Evolutionary conservation across 2,888 invertebrate genomes (phyloP).

Genomic region (Malthinus flaveolus): DNA sequence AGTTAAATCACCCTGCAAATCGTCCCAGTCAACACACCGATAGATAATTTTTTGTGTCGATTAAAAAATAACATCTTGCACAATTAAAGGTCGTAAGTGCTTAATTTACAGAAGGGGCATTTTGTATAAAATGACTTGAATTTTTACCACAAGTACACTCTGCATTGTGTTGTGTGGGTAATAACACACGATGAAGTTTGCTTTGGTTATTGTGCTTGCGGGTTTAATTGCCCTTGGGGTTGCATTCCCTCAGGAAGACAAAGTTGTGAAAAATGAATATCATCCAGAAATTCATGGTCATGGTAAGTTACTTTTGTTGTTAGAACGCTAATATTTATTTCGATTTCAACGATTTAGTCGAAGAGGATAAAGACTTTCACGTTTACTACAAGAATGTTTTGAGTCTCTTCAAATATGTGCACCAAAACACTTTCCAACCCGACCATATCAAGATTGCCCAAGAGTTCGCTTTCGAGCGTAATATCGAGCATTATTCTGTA

Average conservation of each 20-base stretch:
- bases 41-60: not conserved
- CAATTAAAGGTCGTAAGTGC: not conserved
- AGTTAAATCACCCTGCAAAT: too few relatives aligned
- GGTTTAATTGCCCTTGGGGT: constrained; percentile 36
- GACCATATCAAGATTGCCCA: constrained; percentile 61
- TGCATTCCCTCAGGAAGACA: constrained; percentile 46
- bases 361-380: constrained; percentile 5
- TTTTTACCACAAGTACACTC: constrained; percentile 1
- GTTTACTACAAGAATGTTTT: constrained; percentile 45
- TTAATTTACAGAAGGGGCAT: constrained; percentile 37
- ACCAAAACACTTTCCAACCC: constrained; percentile 37
- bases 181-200: constrained; percentile 31
- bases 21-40: too few relatives aligned
- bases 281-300: constrained; percentile 49
- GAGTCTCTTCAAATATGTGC: constrained; percentile 43
- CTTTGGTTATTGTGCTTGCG: constrained; percentile 21
- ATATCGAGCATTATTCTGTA: constrained; percentile 55
- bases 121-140: constrained; percentile 8
- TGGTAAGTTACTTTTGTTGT: constrained; percentile 45
- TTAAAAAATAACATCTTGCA: not conserved
- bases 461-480: constrained; percentile 50
- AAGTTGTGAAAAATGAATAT: not conserved
- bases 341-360: not conserved
- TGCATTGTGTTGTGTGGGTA: constrained; percentile 11
- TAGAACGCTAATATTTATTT: constrained; percentile 17